Evolutionary conservation across 1,140 invertebrate genomes (phyloP).

Genomic region (Zaprionus gabonicus): DNA sequence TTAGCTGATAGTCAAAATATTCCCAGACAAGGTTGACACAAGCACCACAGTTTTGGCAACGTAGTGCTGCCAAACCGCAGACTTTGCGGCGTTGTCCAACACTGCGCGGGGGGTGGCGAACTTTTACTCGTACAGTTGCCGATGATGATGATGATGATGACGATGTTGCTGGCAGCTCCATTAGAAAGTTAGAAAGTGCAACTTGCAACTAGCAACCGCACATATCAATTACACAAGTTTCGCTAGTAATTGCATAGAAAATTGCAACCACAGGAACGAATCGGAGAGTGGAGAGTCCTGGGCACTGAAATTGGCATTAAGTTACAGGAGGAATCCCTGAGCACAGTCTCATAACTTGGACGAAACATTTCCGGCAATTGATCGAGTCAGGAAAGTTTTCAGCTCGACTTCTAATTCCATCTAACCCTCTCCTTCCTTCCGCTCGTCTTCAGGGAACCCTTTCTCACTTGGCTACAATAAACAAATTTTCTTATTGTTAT

Average conservation of each 20-base stretch:
- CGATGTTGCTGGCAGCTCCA: slow-evolving; percentile 50
- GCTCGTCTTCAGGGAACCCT: slow-evolving; percentile 2
- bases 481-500: slow-evolving; percentile 58
- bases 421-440: slow-evolving; percentile 15
- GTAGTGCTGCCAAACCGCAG: slow-evolving; percentile 39
- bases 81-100: slow-evolving; percentile 58
- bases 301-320: slow-evolving; percentile 60
- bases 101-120: slow-evolving; percentile 7
- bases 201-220: slow-evolving; percentile 49
- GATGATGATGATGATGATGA: slow-evolving; percentile 20
- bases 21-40: slow-evolving; percentile 33
- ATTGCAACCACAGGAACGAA: slow-evolving; percentile 51
- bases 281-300: slow-evolving; percentile 14
- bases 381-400: slow-evolving; percentile 23
- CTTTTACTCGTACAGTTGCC: slow-evolving; percentile 22
- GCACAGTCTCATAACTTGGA: slow-evolving; percentile 59
- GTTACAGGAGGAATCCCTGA: slow-evolving; percentile 34
- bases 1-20: slow-evolving; percentile 34
- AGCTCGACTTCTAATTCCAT: slow-evolving; percentile 50
- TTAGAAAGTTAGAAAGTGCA: slow-evolving; percentile 62
- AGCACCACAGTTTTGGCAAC: slow-evolving; percentile 36
- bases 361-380: slow-evolving; percentile 62
- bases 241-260: slow-evolving; percentile 66
- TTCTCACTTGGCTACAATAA: slow-evolving; percentile 41
- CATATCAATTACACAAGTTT: slow-evolving; percentile 80